A percentile compares a stretch with the other conserved stretches of the same genome.
phyloP scores from a whole-genome alignment of 2,797 vertebrate genomes.

The Rhyacichthys aspro region DNA sequence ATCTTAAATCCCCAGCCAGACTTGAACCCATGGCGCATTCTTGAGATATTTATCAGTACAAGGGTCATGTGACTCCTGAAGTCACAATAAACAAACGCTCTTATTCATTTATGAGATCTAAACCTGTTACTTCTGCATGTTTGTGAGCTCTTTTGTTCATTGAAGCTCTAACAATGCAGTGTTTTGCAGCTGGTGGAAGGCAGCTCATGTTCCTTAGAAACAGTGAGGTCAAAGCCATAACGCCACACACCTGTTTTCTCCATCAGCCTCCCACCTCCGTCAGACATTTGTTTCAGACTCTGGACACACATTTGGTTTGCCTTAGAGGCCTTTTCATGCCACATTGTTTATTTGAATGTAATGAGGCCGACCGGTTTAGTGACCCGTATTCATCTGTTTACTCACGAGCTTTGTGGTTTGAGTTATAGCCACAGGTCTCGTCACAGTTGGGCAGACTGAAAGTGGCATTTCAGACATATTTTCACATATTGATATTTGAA shows the following conservation, averaged over 20 bases:
- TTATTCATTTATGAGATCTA: neutral
- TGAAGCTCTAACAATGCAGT: neutral
- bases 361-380: neutral
- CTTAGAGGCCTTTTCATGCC: conserved; percentile 5
- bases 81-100: neutral
- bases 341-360: conserved; percentile 14
- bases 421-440: neutral
- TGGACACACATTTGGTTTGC: conserved; percentile 10
- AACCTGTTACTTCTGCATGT: neutral
- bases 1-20: neutral
- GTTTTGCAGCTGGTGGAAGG: neutral
- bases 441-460: neutral
- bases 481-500: neutral
- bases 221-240: conserved; percentile 12
- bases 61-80: neutral
- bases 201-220: conserved; percentile 14
- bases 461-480: neutral
- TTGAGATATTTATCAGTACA: neutral
- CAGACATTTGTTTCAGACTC: conserved; percentile 16
- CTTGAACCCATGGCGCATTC: neutral
- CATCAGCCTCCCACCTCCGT: conserved; percentile 19
- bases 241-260: conserved; percentile 43
- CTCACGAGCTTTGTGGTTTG: conserved; percentile 1
- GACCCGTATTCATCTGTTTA: conserved; percentile 10
- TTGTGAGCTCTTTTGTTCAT: neutral